Evolutionary conservation across 2,113 vertebrate species (phyloP).

Genomic region (Erinaceus europaeus): DNA sequence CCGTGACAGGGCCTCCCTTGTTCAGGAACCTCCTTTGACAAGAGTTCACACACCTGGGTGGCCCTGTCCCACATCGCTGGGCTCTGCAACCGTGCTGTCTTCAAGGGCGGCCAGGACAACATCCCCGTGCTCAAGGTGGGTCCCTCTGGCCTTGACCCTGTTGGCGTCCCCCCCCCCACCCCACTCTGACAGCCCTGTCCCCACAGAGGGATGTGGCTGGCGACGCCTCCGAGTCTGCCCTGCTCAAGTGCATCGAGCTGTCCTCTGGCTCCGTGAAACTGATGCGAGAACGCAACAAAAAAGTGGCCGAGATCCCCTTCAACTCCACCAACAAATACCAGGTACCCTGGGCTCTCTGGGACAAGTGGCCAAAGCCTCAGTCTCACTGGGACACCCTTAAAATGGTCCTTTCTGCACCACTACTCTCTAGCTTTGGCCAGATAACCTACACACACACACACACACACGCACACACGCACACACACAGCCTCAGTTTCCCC

Average conservation of each 20-base stretch:
- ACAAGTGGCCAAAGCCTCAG: fast-evolving
- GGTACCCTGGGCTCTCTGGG: slow-evolving; percentile 70
- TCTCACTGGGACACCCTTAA: fast-evolving
- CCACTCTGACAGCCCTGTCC: background rate
- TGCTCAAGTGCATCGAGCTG: slow-evolving; percentile 93
- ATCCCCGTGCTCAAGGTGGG: slow-evolving; percentile 89
- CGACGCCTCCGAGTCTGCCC: slow-evolving; percentile 91
- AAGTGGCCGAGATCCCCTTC: slow-evolving; percentile 93
- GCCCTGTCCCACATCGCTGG: slow-evolving; percentile 87
- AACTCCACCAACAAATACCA: slow-evolving; percentile 95
- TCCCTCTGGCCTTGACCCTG: fast-evolving
- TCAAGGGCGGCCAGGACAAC: slow-evolving; percentile 90
- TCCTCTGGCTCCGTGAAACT: slow-evolving; percentile 87
- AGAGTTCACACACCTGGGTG: slow-evolving; percentile 91
- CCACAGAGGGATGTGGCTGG: slow-evolving; percentile 84
- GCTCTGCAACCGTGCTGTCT: slow-evolving; percentile 92
- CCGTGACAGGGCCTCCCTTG: background rate
- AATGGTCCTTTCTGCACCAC: background rate
- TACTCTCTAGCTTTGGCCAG: background rate
- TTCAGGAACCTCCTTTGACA: slow-evolving; percentile 92
- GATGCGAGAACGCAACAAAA: slow-evolving; percentile 92
- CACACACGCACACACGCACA: too few relatives aligned
- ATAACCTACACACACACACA: too few relatives aligned
- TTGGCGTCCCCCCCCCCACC: fast-evolving
- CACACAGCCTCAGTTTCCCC: background rate